Conservation (phyloP, 2,797 vertebrate genomes). For the Acrocephalus scirpaceus region DNA sequence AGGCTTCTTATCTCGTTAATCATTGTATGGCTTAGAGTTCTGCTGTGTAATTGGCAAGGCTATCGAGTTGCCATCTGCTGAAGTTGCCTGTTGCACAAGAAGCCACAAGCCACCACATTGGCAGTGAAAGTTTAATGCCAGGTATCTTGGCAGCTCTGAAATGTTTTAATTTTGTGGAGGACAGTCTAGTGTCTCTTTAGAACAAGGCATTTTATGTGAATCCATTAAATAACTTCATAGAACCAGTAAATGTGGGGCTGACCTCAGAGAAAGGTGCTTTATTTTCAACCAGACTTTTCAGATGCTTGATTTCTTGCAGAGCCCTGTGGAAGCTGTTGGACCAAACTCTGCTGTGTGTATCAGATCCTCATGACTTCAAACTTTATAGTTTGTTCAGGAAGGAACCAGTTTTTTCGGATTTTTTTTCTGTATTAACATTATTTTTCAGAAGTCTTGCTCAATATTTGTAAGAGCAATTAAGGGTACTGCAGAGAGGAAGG, state of each 20-base stretch:
- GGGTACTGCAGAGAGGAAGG: neutral
- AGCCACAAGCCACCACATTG: neutral
- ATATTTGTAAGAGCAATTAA: neutral
- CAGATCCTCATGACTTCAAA: neutral
- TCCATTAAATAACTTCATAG: neutral
- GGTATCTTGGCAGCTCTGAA: neutral
- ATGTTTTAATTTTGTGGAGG: neutral
- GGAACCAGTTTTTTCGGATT: rapidly evolving
- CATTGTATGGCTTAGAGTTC: neutral
- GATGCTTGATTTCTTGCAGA: neutral
- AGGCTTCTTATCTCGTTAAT: constrained; percentile 19
- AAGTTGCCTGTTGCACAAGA: neutral
- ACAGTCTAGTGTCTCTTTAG: neutral
- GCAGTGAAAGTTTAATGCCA: neutral
- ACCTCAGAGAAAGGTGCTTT: neutral
- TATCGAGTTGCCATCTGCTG: neutral
- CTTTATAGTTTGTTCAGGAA: neutral
- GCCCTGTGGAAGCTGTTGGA: neutral
- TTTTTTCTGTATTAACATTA: neutral
- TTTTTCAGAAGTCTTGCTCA: neutral
- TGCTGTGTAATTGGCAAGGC: neutral
- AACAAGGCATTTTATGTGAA: neutral
- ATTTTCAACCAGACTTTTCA: neutral
- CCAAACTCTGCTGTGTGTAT: neutral
- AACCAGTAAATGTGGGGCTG: neutral